Percentiles rank a stretch among this genome's conserved stretches.
phyloP scores from a whole-genome alignment of 2,888 invertebrate genomes.

The Linnaemya vulpina region DNA sequence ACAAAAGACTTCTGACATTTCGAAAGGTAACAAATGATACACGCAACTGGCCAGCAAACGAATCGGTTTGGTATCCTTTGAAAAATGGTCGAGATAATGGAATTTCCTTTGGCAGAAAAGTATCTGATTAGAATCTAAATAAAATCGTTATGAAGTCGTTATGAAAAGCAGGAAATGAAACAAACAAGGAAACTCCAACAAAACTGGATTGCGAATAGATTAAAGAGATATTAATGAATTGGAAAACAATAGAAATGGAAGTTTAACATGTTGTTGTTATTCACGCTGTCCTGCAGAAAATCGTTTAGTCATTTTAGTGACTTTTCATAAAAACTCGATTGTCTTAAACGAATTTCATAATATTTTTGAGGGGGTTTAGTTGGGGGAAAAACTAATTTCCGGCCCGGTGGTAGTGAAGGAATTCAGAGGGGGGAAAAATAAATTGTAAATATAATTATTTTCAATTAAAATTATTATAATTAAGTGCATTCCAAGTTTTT shows the following conservation, averaged over 20 bases:
- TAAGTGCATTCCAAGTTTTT: no score
- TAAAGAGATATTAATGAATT: not conserved
- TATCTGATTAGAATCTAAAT: not conserved
- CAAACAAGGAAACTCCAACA: not conserved
- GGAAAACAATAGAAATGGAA: not conserved
- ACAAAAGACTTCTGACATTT: conserved; percentile 16
- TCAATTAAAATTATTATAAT: no score
- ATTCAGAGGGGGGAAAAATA: no score
- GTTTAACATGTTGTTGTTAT: no score
- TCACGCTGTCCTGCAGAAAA: not conserved
- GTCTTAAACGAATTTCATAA: not conserved
- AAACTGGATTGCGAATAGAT: not conserved
- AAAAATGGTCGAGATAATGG: conserved; percentile 6
- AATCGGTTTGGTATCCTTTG: not conserved
- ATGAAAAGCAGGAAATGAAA: conserved; percentile 30
- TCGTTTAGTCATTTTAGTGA: no score
- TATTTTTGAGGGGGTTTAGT: no score
- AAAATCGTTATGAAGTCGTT: conserved; percentile 15
- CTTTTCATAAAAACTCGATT: not conserved
- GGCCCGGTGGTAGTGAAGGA: no score
- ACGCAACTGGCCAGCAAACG: not conserved
- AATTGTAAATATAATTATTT: no score
- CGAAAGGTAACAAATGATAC: conserved; percentile 36
- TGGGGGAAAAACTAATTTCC: no score
- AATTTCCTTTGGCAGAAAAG: not conserved